Evolutionary conservation across 2,797 vertebrate species (phyloP).

Genomic region (Hypotaenidia philippensis): DNA sequence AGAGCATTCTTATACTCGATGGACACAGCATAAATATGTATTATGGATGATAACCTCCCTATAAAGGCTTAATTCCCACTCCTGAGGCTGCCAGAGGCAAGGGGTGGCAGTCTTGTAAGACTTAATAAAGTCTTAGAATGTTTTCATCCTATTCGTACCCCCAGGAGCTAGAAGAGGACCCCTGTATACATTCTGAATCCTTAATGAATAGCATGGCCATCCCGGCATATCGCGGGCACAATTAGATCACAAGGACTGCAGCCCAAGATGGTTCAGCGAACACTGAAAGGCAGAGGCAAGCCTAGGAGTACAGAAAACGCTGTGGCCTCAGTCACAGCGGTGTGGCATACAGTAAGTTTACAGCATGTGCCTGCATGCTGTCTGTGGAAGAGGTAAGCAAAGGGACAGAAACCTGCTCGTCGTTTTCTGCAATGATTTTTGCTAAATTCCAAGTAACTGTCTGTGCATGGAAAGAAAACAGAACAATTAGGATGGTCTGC

Average conservation of each 20-base stretch:
- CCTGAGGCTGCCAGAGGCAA: constrained; percentile 46
- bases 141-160: constrained; percentile 27
- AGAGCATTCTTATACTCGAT: constrained; percentile 35
- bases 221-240: neutral
- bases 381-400: neutral
- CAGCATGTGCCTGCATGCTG: neutral
- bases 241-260: neutral
- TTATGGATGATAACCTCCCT: constrained; percentile 12
- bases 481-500: neutral
- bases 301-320: neutral
- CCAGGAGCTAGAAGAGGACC: constrained; percentile 10
- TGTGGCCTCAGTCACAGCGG: neutral
- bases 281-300: neutral
- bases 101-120: neutral
- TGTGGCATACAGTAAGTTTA: neutral
- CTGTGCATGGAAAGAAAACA: neutral
- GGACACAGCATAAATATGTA: constrained; percentile 48
- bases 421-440: neutral
- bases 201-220: neutral
- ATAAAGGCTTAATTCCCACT: constrained; percentile 26
- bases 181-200: constrained; percentile 13
- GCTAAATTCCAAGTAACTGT: neutral
- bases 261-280: neutral
- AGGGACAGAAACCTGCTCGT: neutral
- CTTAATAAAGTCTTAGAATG: constrained; percentile 35